phyloP scores from a whole-genome alignment of 2,888 invertebrate species.

The Perizoma affinitatum region DNA sequence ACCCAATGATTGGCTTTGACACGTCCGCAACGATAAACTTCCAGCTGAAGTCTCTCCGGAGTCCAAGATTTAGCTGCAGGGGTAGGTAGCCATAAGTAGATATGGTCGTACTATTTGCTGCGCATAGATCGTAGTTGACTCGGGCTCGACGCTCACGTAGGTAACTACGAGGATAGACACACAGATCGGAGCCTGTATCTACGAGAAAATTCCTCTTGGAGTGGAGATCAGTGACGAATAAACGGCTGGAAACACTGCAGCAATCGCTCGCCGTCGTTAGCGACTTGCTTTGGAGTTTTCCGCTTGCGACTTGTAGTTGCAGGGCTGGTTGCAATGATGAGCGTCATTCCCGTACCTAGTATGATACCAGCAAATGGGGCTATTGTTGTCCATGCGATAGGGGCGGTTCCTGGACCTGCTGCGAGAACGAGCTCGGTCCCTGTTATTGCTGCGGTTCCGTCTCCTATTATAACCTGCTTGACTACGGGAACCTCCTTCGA shows the following conservation, averaged over 20 bases:
- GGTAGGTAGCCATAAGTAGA: constrained; percentile 31
- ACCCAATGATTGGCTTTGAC: constrained; percentile 2
- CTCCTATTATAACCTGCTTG: constrained; percentile 1
- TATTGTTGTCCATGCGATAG: constrained; percentile 5
- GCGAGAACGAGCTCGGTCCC: constrained; percentile 8
- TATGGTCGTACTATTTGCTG: not conserved
- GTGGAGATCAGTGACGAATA: constrained; percentile 27
- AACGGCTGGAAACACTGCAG: constrained; percentile 25
- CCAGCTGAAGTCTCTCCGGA: constrained; percentile 6
- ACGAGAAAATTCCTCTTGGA: constrained; percentile 28
- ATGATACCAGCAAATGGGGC: constrained; percentile 24
- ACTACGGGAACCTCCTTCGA: not conserved
- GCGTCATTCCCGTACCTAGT: constrained; percentile 9
- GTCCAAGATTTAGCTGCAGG: constrained; percentile 1
- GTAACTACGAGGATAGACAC: constrained; percentile 36
- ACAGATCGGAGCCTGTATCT: constrained; percentile 30
- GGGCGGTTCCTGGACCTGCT: not conserved
- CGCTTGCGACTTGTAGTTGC: constrained; percentile 13
- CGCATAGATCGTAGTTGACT: constrained; percentile 2
- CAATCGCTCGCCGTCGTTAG: constrained; percentile 32
- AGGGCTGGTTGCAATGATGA: constrained; percentile 19
- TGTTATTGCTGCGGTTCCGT: not conserved
- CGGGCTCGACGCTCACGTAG: constrained; percentile 5
- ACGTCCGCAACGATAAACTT: constrained; percentile 5
- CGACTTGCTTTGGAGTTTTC: constrained; percentile 34